A percentile compares a stretch with the other conserved stretches of the same genome.
phyloP scores from a whole-genome alignment of 2,113 vertebrate genomes.

The Nycticebus coucang region DNA sequence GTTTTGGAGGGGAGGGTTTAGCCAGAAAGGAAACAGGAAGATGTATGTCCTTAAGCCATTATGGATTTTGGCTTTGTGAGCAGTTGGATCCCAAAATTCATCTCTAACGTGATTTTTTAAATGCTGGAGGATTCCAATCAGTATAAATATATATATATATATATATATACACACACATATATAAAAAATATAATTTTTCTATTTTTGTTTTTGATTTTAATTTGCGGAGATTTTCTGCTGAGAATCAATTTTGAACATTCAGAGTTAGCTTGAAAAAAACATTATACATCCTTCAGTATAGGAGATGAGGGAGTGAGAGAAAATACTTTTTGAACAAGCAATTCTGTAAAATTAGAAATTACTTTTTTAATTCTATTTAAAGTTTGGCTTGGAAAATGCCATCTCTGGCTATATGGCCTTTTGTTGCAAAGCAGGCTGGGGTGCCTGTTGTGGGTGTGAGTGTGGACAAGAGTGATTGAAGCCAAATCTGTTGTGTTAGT shows the following conservation, averaged over 20 bases:
- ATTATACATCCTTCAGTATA: conserved; percentile 81
- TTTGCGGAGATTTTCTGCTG: conserved; percentile 87
- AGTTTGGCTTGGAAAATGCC: conserved; percentile 85
- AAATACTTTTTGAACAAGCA: conserved; percentile 86
- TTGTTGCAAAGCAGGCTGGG: conserved; percentile 79
- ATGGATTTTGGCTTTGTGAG: conserved; percentile 78
- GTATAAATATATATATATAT: conserved; percentile 86
- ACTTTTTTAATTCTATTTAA: conserved; percentile 90
- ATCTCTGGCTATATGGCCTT: conserved; percentile 85
- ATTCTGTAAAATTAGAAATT: conserved; percentile 89
- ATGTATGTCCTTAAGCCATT: conserved; percentile 65
- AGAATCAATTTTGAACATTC: conserved; percentile 85
- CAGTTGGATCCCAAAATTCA: conserved; percentile 85
- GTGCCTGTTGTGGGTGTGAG: conserved; percentile 75
- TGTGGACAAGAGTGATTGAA: conserved; percentile 74
- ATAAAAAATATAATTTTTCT: conserved; percentile 87
- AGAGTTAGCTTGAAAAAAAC: conserved; percentile 81
- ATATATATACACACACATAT: conserved; percentile 82
- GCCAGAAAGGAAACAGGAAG: conserved; percentile 61
- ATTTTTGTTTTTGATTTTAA: conserved; percentile 86
- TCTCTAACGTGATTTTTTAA: conserved; percentile 88
- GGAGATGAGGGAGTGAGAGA: conserved; percentile 84
- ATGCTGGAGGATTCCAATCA: conserved; percentile 88
- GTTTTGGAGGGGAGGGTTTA: conserved; percentile 49
- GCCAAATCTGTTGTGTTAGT: conserved; percentile 81